Conservation (phyloP, 2,797 vertebrate genomes). For the Rallus crepitans region DNA sequence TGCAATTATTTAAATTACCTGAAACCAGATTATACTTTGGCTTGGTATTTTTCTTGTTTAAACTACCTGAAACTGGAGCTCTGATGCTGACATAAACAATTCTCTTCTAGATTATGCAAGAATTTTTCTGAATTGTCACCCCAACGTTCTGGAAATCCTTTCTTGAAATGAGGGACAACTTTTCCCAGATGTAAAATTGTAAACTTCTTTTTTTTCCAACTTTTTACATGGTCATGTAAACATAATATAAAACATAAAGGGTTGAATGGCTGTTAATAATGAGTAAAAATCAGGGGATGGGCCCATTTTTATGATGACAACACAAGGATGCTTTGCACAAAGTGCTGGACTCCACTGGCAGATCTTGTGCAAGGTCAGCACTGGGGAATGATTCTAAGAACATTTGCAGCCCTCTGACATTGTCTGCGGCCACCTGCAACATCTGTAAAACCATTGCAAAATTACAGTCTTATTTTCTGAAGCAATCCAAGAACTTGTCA, state of each 20-base stretch:
- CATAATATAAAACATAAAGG: not conserved
- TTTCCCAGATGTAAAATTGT: not conserved
- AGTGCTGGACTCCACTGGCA: not conserved
- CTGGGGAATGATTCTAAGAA: not conserved
- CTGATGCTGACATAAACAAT: not conserved
- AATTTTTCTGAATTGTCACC: not conserved
- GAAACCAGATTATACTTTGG: conserved; percentile 16
- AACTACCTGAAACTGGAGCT: conserved; percentile 36
- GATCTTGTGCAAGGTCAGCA: not conserved
- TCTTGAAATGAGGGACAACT: not conserved
- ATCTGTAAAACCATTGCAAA: not conserved
- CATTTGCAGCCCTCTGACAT: not conserved
- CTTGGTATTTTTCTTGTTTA: conserved; percentile 20
- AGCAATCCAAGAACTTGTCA: not conserved
- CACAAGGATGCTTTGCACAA: not conserved
- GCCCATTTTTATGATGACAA: not conserved
- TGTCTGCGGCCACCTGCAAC: not conserved
- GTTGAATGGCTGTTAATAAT: not conserved
- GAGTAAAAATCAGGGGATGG: not conserved
- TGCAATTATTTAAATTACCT: conserved; percentile 55
- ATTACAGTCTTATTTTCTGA: not conserved
- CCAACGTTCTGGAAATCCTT: not conserved
- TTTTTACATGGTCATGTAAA: not conserved
- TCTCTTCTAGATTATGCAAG: not conserved
- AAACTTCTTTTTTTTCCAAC: not conserved